phyloP scores from a whole-genome alignment of 2,888 invertebrate genomes.

The Opisthograptis luteolata region DNA sequence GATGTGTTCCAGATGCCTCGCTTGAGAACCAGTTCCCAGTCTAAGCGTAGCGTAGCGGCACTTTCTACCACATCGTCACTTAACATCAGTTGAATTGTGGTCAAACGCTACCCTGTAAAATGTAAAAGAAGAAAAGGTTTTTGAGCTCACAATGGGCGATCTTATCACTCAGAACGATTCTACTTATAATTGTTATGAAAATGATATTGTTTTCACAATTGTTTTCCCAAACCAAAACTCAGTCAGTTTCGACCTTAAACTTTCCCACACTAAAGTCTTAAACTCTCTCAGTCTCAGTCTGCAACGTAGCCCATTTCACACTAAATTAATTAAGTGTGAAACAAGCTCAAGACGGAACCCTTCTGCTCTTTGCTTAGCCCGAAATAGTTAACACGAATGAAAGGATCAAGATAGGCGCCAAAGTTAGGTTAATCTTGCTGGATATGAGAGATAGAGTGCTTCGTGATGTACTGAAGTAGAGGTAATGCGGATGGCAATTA shows the following conservation, averaged over 20 bases:
- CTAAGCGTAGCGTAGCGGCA: no score
- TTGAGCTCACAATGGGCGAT: no score
- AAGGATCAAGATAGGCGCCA: conserved; percentile 20
- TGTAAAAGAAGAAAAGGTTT: no score
- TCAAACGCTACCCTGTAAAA: no score
- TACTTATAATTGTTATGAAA: background rate
- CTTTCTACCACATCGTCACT: no score
- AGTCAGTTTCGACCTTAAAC: no score
- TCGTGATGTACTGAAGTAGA: background rate
- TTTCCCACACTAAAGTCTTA: background rate
- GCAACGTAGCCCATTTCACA: conserved; percentile 29
- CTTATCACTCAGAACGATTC: no score
- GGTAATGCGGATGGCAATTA: no score
- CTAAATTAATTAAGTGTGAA: conserved; percentile 39
- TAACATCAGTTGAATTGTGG: no score
- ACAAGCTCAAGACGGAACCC: conserved; percentile 33
- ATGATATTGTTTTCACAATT: background rate
- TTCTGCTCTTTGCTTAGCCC: conserved; percentile 30
- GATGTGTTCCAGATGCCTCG: no score
- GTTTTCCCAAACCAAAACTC: no score
- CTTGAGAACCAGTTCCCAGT: no score
- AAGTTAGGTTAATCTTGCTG: conserved; percentile 23
- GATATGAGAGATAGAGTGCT: conserved; percentile 8
- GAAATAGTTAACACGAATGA: conserved; percentile 34
- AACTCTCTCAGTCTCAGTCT: background rate